Conservation (phyloP, 2,113 vertebrate genomes). For the Regulus satrapa region DNA sequence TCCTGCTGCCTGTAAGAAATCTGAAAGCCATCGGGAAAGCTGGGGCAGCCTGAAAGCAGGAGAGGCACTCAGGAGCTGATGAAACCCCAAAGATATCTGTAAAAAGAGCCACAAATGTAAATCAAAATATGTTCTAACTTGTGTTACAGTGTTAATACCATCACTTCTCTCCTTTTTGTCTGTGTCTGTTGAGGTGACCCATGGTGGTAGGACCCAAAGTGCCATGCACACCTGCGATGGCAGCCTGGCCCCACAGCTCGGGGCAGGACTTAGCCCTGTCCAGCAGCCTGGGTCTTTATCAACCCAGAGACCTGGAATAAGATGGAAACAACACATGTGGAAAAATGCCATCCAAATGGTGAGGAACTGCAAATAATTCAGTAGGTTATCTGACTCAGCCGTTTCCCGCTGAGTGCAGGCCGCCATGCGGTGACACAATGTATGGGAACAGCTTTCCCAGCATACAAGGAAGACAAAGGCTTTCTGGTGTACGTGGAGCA, state of each 20-base stretch:
- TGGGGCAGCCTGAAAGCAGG: neutral
- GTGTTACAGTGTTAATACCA: neutral
- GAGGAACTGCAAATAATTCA: neutral
- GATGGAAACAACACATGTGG: neutral
- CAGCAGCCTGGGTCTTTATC: neutral
- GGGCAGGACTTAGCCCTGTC: neutral
- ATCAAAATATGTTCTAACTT: neutral
- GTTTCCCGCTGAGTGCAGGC: neutral
- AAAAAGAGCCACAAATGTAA: accelerated
- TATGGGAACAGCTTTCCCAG: neutral
- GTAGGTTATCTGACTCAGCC: neutral
- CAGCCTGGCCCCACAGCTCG: accelerated
- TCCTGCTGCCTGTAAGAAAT: neutral
- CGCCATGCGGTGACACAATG: accelerated
- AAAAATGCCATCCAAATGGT: neutral
- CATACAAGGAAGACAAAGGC: neutral
- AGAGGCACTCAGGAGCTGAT: neutral
- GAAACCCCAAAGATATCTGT: neutral
- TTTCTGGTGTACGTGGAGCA: neutral
- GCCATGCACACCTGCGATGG: accelerated
- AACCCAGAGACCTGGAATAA: neutral
- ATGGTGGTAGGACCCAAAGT: neutral
- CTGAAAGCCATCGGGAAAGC: neutral
- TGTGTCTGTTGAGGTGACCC: neutral
- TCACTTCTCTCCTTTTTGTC: neutral